Evolutionary conservation across 2,888 invertebrate species (phyloP), one percentile per base, ranked within the genome.

Genomic region (Acronicta leporina): DNA sequence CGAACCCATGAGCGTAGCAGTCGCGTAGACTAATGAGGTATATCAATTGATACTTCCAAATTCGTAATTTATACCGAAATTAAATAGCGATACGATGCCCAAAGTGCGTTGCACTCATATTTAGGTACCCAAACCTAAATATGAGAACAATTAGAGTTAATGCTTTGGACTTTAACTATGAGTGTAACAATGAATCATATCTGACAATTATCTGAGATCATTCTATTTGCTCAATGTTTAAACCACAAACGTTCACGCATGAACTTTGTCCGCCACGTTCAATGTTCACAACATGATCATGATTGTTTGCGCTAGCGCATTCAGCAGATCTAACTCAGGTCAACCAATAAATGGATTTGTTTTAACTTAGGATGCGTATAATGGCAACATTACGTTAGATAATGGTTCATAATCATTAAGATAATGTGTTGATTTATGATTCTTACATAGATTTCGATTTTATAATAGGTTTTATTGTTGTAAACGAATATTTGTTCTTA

Each of bases 301-400:
- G 13, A 38, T 52, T 50, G 62, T 45, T 43, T 55, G 63, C 30
- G 25, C 16, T 14, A 8, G 30, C 53, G 14, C 49, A 40, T 14
- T 35, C n/a, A 40, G 11, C 40, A 48, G 40, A 42, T 73, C 68
- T 45, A 20, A 49, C 7, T 15, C 13, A 30, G 66, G 72, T 57
- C 57, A 67, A 53, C 57, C 16, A 27, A 40, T 27, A 16, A 42
- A 25, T 27, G 41, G 33, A 41, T 11, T 49, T 53, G 41, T 69
- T 49, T 16, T 30, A 14, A 41, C 15, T 27, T 60, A 15, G 10
- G 43, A 25, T n/a, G 40, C 40, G 30, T 33, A 20, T 20, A 27
- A 10, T 16, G 62, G 68, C 51, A 61, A 50, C 46, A 15, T 27
- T 35, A n/a, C 3, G 13, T 42, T 30, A 35, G n/a, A 48, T 35